Base-by-base conservation (phyloP, 2,113 vertebrate genomes). In the Columba janthina region DNA sequence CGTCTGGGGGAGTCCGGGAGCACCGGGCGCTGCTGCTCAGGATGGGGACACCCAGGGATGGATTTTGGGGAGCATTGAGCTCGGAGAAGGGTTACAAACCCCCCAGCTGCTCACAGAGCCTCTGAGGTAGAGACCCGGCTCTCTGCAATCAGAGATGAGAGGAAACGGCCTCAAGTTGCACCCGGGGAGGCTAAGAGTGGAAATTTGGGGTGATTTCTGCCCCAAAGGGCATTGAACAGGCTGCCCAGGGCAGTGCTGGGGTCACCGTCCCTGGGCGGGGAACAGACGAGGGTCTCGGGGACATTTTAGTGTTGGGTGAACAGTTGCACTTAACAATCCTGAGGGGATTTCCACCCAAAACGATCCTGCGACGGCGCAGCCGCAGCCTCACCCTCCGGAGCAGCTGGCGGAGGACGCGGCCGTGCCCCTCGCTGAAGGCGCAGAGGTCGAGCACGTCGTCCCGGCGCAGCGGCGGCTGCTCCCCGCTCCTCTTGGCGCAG, bases 391-490 rank as follows among this genome's bases (percentile, higher is more conserved):
- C 97, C 51, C 12, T 44, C 51, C 80, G 95, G 38, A 95, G 90
- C 31, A 97, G 95, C 60, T 69, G 97, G 11, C 48, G 79, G 31
- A 99, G 90, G 38, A 95, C 84, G 11, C 85, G 93, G 80, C 98
- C 97, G 61, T 99, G 97, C 22, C 97, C 97, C 78, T 98, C 77
- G 28, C 98, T 97, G 93, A 99, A 99, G 32, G 97, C 95, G 53
- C 98, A 98, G 79, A 98, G 95, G 44, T 96, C 40, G 22, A 98
- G 96, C 8, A 98, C 72, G 4, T 97, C 95, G 9, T 96, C 67
- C 13, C 25, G 19, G 22, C 89, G 34, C 4, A 94, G 97, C 34
- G 95, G 58, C 38, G 24, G 92, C 86, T 73, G 76, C 73, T 57
- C 56, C 42, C 15, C 42, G 38, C 85, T 66, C 28, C 54, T 83